Base-by-base conservation (phyloP, 2,113 vertebrate species). In the Ursus arctos region DNA sequence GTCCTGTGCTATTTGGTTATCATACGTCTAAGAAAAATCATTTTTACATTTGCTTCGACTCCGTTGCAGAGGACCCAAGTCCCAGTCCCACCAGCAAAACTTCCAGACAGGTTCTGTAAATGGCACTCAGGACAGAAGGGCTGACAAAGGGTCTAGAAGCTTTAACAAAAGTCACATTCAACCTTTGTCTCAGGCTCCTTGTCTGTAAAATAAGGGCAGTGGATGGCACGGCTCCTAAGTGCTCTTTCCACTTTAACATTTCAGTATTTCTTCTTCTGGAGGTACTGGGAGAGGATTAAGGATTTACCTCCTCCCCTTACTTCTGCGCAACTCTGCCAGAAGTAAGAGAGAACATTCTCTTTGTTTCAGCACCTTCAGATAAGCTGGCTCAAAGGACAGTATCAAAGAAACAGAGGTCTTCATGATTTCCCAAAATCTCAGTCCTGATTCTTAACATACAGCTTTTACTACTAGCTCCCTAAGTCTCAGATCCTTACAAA, bases 221-320 rank as follows among this genome's bases (percentile, higher is more conserved):
- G 79, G 43, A n/a, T 31, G 31, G 74, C 24, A 49, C 3, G 7
- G 7, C 59, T 91, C 49, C 53, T 43, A 28, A 22, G 22, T 28
- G 36, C 15, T 83, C n/a, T 71, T 93, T 74, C 19, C 1, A 11
- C 51, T 72, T 59, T 72, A 80, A 26, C 28, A 65, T 69, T 77
- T 91, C 28, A 85, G 4, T 47, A 16, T 81, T 93, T 80, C 61
- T 92, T 92, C 76, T 86, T 11, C 31, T 84, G 74, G 57, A 67
- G 26, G 13, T 22, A 8, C 24, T 87, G 67, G 36, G 21, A 77
- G 55, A 83, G 43, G 22, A 76, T 43, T 63, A 67, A 82, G 31
- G 40, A 51, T 61, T 88, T 74, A 19, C 47, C 21, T 33, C n/a
- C 14, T 79, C 16, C n/a, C 59, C 49, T 81, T 47, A 15, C 18